These are phyloP conservation scores for Pogonomyrmex californicus DNA, from an alignment of 1,140 invertebrate species.

Conservation along the genomic window DNA sequence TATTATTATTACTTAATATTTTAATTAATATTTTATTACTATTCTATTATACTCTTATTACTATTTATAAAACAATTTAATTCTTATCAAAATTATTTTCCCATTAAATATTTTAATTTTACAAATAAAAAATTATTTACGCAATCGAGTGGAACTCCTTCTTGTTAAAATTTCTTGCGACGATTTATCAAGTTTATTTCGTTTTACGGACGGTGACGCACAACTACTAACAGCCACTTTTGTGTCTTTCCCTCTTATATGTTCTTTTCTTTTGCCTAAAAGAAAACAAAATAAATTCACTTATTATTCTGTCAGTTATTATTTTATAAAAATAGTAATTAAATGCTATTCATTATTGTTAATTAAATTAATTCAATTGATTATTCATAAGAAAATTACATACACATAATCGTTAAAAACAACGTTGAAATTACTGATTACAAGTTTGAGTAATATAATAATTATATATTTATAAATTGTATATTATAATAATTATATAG, in stretches of 20 bases:
- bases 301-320: not conserved
- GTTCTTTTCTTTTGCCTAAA: slow-evolving; percentile 26
- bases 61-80: not conserved
- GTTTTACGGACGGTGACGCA: slow-evolving; percentile 18
- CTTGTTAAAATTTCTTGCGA: not conserved
- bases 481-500: not conserved
- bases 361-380: slow-evolving; percentile 50
- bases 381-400: slow-evolving; percentile 14
- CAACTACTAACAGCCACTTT: not conserved
- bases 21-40: not conserved
- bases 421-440: not conserved
- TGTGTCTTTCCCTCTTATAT: not conserved
- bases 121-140: not conserved
- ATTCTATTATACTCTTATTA: not conserved
- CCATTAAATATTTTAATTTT: slow-evolving; percentile 12
- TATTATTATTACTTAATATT: too few species aligned
- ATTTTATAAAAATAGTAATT: slow-evolving; percentile 8
- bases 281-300: not conserved
- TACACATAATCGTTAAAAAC: not conserved
- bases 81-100: not conserved
- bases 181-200: slow-evolving; percentile 10
- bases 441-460: too few species aligned
- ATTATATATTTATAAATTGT: too few species aligned
- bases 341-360: not conserved
- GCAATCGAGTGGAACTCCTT: slow-evolving; percentile 48